Conservation (phyloP, 2,888 invertebrate genomes). For the Drosophila prostipennis region DNA sequence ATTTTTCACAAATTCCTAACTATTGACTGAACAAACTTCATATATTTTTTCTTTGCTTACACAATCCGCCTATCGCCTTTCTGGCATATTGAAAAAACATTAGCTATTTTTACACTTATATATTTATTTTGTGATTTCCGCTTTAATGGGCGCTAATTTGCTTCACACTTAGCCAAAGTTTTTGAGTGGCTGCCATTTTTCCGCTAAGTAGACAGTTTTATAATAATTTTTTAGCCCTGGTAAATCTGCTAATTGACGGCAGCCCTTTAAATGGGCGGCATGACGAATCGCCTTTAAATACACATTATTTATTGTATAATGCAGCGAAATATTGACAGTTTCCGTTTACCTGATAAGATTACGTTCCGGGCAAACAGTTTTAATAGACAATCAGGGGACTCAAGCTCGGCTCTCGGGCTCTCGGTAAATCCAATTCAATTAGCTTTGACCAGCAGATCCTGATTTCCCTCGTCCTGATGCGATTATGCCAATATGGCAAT, state of each 20-base stretch:
- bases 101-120: slow-evolving; percentile 13
- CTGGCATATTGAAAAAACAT: slow-evolving; percentile 22
- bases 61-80: slow-evolving; percentile 10
- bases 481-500: slow-evolving; percentile 34
- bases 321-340: slow-evolving; percentile 36
- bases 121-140: slow-evolving; percentile 37
- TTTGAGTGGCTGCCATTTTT: slow-evolving; percentile 5
- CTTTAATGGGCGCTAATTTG: slow-evolving; percentile 26
- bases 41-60: slow-evolving; percentile 9
- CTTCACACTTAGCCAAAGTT: slow-evolving; percentile 29
- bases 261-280: slow-evolving; percentile 14
- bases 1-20: not conserved
- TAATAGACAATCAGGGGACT: slow-evolving; percentile 24
- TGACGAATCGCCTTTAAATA: slow-evolving; percentile 15
- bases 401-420: slow-evolving; percentile 39
- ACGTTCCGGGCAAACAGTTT: slow-evolving; percentile 17
- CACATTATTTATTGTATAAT: slow-evolving; percentile 31
- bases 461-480: slow-evolving; percentile 18
- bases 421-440: slow-evolving; percentile 73
- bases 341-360: slow-evolving; percentile 44
- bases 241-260: slow-evolving; percentile 45
- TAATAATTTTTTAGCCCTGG: slow-evolving; percentile 32
- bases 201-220: slow-evolving; percentile 40
- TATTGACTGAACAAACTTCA: slow-evolving; percentile 14
- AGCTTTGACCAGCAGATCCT: slow-evolving; percentile 42